A percentile compares a stretch with the other conserved stretches of the same genome.
Evolutionary conservation across 2,888 invertebrate genomes (phyloP).

Genomic region (Coecobrya sp.): DNA sequence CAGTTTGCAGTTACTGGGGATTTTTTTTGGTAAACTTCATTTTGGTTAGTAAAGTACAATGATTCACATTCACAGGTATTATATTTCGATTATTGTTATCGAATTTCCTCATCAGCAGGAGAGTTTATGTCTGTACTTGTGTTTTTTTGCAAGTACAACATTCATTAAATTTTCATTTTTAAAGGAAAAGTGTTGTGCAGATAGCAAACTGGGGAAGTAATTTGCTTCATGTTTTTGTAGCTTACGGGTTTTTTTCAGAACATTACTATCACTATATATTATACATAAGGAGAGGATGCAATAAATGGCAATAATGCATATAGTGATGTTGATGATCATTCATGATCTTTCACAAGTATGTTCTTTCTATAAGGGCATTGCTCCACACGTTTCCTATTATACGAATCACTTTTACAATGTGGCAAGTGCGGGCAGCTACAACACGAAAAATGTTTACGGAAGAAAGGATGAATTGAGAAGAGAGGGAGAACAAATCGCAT

Average conservation of each 20-base stretch:
- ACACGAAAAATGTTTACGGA: constrained; percentile 30
- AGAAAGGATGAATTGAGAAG: constrained; percentile 4
- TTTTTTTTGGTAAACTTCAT: too few species aligned
- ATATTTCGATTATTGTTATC: constrained; percentile 51
- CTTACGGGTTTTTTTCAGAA: constrained; percentile 11
- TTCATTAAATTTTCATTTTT: constrained; percentile 34
- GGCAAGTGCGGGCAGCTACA: background rate
- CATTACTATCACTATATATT: too few species aligned
- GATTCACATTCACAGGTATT: background rate
- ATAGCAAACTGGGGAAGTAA: constrained; percentile 21
- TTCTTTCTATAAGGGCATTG: constrained; percentile 65
- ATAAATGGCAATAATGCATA: background rate
- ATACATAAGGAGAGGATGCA: background rate
- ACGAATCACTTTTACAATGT: background rate
- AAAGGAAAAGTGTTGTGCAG: constrained; percentile 44
- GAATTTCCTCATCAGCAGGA: constrained; percentile 73
- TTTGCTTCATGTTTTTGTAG: background rate
- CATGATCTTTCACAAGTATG: constrained; percentile 58
- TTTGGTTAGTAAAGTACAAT: background rate
- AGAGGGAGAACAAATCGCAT: background rate
- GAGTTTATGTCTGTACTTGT: constrained; percentile 37
- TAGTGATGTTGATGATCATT: constrained; percentile 10
- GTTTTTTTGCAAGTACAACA: background rate
- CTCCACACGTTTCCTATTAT: constrained; percentile 49
- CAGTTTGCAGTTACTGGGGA: too few species aligned